Percentiles rank a stretch among this genome's conserved stretches.
Conservation (phyloP, 2,797 vertebrate genomes). For the Muscicapa comitata region DNA sequence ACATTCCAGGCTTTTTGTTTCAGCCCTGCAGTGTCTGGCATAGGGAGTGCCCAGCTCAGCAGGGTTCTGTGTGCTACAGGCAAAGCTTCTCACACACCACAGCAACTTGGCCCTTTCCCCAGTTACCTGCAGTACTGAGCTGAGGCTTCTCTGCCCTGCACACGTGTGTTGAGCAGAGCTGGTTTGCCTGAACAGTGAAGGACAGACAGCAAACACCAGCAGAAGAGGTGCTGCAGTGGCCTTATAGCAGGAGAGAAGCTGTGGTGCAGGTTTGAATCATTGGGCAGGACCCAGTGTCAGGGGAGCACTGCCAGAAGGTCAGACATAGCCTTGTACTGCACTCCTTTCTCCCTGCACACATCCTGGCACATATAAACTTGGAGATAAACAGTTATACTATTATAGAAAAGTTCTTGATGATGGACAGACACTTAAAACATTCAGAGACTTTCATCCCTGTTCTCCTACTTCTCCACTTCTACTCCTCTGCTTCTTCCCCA, state of each 20-base stretch:
- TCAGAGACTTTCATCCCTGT: not conserved
- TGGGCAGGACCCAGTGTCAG: not conserved
- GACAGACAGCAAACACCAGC: not conserved
- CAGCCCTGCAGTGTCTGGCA: not conserved
- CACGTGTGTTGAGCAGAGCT: not conserved
- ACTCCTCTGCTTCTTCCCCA: not conserved
- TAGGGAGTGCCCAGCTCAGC: not conserved
- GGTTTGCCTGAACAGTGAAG: not conserved
- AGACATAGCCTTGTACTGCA: not conserved
- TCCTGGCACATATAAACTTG: not conserved
- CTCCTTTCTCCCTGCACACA: not conserved
- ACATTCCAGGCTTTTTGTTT: not conserved
- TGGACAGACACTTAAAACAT: not conserved
- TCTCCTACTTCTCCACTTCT: not conserved
- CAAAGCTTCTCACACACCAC: not conserved
- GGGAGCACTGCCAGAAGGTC: not conserved
- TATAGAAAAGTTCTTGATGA: not conserved
- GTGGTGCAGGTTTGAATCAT: fast-evolving
- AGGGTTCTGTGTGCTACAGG: not conserved
- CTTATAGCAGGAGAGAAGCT: not conserved
- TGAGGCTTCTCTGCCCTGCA: not conserved
- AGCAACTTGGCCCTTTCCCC: not conserved
- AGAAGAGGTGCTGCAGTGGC: not conserved
- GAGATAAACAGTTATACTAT: too few species aligned
- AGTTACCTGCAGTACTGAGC: not conserved